Conservation (phyloP, 1,140 invertebrate species). For the Alviniconcha marisindica region DNA sequence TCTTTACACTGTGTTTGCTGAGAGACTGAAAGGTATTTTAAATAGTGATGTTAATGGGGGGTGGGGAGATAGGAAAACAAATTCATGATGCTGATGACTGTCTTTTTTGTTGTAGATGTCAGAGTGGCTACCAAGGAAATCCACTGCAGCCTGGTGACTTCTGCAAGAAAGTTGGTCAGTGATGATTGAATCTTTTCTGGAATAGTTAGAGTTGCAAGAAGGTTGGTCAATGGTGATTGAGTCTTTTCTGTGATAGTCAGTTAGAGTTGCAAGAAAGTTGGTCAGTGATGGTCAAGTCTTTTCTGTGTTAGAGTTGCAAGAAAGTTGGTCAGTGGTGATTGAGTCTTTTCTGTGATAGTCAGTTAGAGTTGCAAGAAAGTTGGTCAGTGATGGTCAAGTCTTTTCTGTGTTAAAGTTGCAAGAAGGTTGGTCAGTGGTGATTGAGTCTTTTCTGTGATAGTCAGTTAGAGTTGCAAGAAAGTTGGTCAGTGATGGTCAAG, state of each 20-base stretch:
- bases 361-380: slow-evolving; percentile 6
- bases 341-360: slow-evolving; percentile 16
- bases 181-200: neutral
- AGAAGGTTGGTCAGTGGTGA: neutral
- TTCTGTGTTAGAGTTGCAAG: neutral
- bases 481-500: neutral
- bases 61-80: too few species aligned
- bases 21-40: too few species aligned
- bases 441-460: slow-evolving; percentile 14
- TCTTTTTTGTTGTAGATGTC: slow-evolving; percentile 57
- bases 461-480: neutral
- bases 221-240: neutral
- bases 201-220: neutral
- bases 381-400: neutral
- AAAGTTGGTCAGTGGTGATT: neutral
- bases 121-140: slow-evolving; percentile 68
- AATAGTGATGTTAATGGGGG: too few species aligned
- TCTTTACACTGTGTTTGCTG: too few species aligned
- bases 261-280: slow-evolving; percentile 12
- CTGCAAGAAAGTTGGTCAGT: slow-evolving; percentile 63
- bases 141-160: slow-evolving; percentile 68
- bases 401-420: neutral
- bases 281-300: neutral
- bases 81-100: neutral
- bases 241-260: slow-evolving; percentile 13